Conservation (phyloP, 92 coral and sea anemone genomes). For the Bergia puertoricense region DNA sequence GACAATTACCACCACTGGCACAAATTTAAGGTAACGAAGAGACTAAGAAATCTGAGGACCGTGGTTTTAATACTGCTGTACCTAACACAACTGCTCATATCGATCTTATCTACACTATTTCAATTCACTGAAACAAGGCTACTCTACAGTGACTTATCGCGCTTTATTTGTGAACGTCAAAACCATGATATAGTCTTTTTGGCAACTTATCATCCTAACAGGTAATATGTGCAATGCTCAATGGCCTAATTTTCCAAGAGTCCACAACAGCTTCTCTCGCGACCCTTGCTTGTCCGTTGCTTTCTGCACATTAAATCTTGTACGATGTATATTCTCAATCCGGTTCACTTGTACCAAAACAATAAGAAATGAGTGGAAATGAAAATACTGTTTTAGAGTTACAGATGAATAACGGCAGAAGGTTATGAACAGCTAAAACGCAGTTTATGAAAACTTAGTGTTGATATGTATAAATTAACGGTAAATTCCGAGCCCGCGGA, state of each 20-base stretch:
- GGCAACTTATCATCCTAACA: too few species aligned
- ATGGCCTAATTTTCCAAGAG: too few species aligned
- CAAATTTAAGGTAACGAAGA: not conserved
- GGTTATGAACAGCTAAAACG: not conserved
- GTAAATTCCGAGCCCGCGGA: constrained; percentile 12
- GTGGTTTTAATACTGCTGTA: not conserved
- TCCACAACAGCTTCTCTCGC: too few species aligned
- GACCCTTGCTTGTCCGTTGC: too few species aligned
- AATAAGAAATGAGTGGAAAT: not conserved
- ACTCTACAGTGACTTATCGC: too few species aligned
- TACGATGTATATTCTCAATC: too few species aligned
- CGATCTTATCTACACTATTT: not conserved
- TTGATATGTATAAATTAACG: not conserved
- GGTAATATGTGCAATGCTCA: too few species aligned
- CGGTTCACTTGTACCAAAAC: not conserved
- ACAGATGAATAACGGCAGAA: not conserved
- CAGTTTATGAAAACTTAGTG: not conserved
- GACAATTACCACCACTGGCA: not conserved
- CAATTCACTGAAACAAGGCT: not conserved
- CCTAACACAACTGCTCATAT: not conserved
- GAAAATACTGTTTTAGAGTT: not conserved
- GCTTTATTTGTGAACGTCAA: not conserved
- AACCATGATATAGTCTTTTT: too few species aligned
- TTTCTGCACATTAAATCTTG: not conserved
- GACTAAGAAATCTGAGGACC: not conserved